Evolutionary conservation across 2,113 vertebrate genomes (phyloP).

Genomic region (Chloroceryle aenea): DNA sequence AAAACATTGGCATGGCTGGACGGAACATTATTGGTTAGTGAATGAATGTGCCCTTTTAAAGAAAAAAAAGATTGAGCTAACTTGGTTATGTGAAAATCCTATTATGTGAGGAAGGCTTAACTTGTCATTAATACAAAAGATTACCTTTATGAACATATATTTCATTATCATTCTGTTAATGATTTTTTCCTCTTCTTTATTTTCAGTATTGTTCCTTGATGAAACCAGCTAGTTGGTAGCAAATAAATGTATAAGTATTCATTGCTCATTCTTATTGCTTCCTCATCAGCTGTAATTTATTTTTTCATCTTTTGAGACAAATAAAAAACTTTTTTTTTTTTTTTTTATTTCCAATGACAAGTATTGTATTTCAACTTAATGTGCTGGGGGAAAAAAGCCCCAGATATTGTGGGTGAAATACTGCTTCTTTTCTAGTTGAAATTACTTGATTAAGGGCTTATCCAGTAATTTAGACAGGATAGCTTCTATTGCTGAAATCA

Average conservation of each 20-base stretch:
- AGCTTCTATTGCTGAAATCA: background rate
- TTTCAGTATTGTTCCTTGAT: background rate
- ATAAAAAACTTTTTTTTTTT: background rate
- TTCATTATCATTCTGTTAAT: background rate
- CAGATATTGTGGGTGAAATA: background rate
- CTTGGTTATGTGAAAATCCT: background rate
- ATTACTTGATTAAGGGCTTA: background rate
- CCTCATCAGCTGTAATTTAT: background rate
- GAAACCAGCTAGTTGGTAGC: background rate
- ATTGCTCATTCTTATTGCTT: background rate
- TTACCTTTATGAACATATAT: background rate
- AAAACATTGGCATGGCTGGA: background rate
- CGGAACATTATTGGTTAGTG: background rate
- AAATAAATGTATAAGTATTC: background rate
- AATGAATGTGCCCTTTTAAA: background rate
- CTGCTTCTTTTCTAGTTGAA: background rate
- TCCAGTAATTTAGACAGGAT: background rate
- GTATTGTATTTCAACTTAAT: background rate
- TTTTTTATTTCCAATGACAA: background rate
- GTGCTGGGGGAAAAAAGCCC: background rate
- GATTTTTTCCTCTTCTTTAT: background rate
- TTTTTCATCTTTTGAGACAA: background rate
- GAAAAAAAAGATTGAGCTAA: background rate
- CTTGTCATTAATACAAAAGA: background rate
- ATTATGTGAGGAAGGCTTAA: background rate